Evolutionary conservation across 2,113 vertebrate species (phyloP).

Genomic region (Casuarius casuarius): DNA sequence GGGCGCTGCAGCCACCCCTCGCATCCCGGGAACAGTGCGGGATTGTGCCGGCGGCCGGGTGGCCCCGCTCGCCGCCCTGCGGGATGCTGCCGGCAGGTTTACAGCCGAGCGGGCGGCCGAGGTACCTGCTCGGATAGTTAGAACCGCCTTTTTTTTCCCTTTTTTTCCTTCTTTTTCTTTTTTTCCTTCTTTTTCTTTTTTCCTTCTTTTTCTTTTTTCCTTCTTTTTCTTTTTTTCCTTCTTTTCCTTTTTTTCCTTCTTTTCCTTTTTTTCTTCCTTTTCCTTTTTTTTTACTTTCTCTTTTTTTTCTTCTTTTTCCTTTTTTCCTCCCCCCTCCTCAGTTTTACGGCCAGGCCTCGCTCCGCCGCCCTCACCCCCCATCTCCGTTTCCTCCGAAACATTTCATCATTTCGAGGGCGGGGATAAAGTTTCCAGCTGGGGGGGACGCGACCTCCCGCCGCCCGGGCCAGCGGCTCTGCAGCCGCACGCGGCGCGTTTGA

Average conservation of each 20-base stretch:
- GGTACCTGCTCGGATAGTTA: constrained; percentile 69
- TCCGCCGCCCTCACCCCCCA: neutral
- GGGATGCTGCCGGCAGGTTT: constrained; percentile 31
- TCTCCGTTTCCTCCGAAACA: constrained; percentile 64
- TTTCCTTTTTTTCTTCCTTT: too few species aligned
- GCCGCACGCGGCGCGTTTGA: constrained; percentile 70
- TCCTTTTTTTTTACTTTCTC: neutral
- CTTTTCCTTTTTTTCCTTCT: too few species aligned
- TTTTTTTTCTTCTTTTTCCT: neutral
- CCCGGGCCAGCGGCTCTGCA: constrained; percentile 61
- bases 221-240: neutral
- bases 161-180: too few species aligned
- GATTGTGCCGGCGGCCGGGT: neutral
- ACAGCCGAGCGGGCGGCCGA: neutral
- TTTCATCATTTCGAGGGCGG: constrained; percentile 72
- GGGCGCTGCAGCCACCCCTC: too few species aligned
- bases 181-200: too few species aligned
- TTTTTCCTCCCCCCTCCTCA: too few species aligned
- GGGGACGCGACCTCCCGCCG: constrained; percentile 50
- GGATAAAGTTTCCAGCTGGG: constrained; percentile 67
- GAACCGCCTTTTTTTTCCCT: constrained; percentile 29
- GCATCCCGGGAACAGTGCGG: neutral
- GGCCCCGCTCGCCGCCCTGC: neutral
- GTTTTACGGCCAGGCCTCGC: constrained; percentile 31
- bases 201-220: too few species aligned